Percentiles rank a stretch among this genome's conserved stretches.
Evolutionary conservation across 2,797 vertebrate species (phyloP).

Genomic region (Aulostomus chinensis): DNA sequence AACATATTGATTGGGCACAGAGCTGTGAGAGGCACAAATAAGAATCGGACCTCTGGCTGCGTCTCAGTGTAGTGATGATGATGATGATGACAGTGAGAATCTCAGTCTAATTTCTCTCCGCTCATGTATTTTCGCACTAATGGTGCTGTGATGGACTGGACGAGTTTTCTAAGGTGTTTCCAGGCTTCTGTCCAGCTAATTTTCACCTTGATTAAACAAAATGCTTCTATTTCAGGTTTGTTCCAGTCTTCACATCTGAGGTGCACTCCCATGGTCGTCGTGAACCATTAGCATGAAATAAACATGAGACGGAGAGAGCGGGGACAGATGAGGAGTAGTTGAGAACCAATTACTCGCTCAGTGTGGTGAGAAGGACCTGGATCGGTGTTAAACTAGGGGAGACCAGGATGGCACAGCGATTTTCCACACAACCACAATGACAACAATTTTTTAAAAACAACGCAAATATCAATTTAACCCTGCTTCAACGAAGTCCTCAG

Average conservation of each 20-base stretch:
- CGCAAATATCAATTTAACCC: not conserved
- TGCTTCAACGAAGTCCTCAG: conserved; percentile 1
- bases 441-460: too few relatives aligned
- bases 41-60: conserved; percentile 45
- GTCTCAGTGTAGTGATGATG: conserved; percentile 31
- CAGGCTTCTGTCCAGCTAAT: not conserved
- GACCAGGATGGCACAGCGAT: not conserved
- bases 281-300: conserved; percentile 20
- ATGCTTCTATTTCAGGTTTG: conserved; percentile 9
- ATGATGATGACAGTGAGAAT: conserved; percentile 21
- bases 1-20: conserved; percentile 61
- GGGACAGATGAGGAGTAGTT: not conserved
- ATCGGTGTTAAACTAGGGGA: not conserved
- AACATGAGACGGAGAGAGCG: conserved; percentile 6
- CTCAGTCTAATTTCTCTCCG: conserved; percentile 18
- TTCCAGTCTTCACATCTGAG: conserved; percentile 13
- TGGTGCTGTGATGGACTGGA: not conserved
- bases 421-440: not conserved
- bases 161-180: not conserved
- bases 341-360: conserved; percentile 2
- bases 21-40: conserved; percentile 44
- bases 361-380: conserved; percentile 1
- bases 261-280: not conserved
- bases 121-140: too few relatives aligned
- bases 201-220: conserved; percentile 12